Conservation (phyloP, 2,888 invertebrate species). For the Polyommatus iphigenia region DNA sequence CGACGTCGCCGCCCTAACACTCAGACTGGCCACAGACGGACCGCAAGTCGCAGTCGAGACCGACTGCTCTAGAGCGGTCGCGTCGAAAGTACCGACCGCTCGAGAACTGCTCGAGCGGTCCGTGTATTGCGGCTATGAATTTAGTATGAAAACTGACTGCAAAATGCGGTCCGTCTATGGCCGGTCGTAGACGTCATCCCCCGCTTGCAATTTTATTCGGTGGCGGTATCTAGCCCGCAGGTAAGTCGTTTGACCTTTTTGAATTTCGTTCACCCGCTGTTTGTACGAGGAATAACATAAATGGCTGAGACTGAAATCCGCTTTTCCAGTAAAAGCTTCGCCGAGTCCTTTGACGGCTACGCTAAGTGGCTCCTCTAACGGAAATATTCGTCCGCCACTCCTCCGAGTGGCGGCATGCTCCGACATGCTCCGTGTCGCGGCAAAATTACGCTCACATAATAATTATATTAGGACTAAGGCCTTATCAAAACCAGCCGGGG, state of each 20-base stretch:
- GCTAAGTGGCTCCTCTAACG: constrained; percentile 53
- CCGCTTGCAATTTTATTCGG: constrained; percentile 43
- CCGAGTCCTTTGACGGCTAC: constrained; percentile 54
- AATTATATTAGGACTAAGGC: not conserved
- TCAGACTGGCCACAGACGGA: not conserved
- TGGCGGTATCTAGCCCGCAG: constrained; percentile 48
- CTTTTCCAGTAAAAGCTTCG: constrained; percentile 49
- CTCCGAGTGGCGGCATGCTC: constrained; percentile 50
- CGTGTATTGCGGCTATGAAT: no score
- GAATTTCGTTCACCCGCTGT: constrained; percentile 6
- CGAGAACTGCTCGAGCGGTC: no score
- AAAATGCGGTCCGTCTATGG: no score
- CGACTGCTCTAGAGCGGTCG: no score
- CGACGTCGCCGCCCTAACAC: constrained; percentile 8
- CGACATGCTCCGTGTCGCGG: constrained; percentile 30
- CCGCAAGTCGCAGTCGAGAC: no score
- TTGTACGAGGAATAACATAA: constrained; percentile 15
- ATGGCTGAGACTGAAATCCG: constrained; percentile 44
- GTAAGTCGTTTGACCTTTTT: constrained; percentile 34
- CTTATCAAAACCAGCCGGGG: not conserved
- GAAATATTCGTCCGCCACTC: constrained; percentile 52
- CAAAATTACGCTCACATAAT: constrained; percentile 18
- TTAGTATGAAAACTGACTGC: no score
- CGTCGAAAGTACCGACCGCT: no score
- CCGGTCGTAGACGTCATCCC: constrained; percentile 1